phyloP scores from a whole-genome alignment of 2,797 vertebrate genomes.

The Notamacropus eugenii region DNA sequence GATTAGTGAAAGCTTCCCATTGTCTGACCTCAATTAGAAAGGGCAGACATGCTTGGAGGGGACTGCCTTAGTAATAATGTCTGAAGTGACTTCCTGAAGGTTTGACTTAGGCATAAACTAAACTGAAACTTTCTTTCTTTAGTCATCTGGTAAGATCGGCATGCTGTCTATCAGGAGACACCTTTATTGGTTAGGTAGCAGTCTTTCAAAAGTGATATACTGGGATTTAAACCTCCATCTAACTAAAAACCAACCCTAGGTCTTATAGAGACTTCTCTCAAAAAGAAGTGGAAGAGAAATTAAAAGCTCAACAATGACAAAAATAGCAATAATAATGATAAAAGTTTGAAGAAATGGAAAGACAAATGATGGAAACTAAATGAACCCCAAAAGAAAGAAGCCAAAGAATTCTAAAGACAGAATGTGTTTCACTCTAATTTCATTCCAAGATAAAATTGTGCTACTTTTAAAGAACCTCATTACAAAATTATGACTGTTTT shows the following conservation, averaged over 20 bases:
- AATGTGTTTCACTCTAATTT: neutral
- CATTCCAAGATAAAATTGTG: neutral
- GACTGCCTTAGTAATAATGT: neutral
- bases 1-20: constrained; percentile 54
- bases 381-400: neutral
- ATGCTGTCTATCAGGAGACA: neutral
- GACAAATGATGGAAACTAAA: neutral
- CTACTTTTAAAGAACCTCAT: neutral
- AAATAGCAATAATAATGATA: neutral
- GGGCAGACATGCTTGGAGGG: constrained; percentile 41
- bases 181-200: neutral
- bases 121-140: neutral
- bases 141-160: constrained; percentile 50
- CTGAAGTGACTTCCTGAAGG: neutral
- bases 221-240: constrained; percentile 1
- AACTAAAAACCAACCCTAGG: neutral
- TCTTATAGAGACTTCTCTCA: neutral
- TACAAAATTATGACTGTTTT: neutral
- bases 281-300: constrained; percentile 30
- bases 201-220: neutral
- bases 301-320: neutral
- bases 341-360: constrained; percentile 34
- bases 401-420: neutral
- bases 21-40: constrained; percentile 50
- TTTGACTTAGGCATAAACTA: constrained; percentile 11